Evolutionary conservation across 2,113 vertebrate genomes (phyloP).

Genomic region (Leucopsar rothschildi): DNA sequence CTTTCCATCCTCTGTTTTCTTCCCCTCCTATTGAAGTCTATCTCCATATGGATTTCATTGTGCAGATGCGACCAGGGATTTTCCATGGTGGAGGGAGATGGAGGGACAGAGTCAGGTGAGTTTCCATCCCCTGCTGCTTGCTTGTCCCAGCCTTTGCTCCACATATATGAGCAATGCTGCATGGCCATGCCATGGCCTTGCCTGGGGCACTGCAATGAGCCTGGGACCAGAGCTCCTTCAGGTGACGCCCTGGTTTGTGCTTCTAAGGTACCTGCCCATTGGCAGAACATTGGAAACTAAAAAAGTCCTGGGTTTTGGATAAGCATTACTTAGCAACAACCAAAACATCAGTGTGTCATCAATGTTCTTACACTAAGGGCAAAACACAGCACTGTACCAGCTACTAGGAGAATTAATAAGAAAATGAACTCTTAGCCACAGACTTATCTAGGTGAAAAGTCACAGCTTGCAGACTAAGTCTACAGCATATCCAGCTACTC

Average conservation of each 20-base stretch:
- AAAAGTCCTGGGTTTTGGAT: not conserved
- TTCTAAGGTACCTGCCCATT: not conserved
- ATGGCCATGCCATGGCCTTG: not conserved
- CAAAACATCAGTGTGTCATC: not conserved
- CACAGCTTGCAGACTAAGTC: not conserved
- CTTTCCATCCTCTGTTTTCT: not conserved
- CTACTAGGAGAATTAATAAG: not conserved
- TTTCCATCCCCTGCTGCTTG: not conserved
- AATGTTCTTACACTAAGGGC: not conserved
- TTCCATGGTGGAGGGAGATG: not conserved
- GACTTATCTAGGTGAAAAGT: not conserved
- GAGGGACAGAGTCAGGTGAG: not conserved
- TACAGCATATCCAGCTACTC: not conserved
- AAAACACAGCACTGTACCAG: not conserved
- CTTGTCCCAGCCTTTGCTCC: not conserved
- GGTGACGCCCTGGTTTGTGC: not conserved
- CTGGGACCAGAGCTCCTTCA: not conserved
- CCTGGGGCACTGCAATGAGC: not conserved
- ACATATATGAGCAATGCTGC: no score
- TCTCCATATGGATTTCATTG: rapidly evolving
- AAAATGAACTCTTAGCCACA: not conserved
- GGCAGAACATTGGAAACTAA: not conserved
- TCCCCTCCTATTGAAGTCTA: not conserved
- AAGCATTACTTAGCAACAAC: not conserved
- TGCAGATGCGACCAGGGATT: rapidly evolving